Evolutionary conservation across 2,113 vertebrate species (phyloP).

Genomic region (Catharus minimus): DNA sequence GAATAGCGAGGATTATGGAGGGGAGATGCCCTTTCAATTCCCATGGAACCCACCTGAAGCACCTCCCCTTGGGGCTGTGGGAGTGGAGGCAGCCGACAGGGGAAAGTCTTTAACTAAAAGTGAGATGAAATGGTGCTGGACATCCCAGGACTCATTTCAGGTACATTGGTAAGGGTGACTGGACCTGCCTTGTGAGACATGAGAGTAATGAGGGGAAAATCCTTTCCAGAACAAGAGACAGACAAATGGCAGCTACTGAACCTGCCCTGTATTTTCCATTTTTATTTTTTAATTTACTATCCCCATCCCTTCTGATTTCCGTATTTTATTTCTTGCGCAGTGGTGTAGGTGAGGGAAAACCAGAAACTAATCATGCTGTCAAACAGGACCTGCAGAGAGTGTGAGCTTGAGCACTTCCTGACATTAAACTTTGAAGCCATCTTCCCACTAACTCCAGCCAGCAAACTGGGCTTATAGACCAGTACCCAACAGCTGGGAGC

Average conservation of each 20-base stretch:
- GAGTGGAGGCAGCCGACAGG: accelerated
- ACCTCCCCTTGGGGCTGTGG: neutral
- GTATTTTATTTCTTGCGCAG: neutral
- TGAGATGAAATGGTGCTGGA: neutral
- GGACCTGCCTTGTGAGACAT: neutral
- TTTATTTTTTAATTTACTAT: neutral
- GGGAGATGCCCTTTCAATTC: neutral
- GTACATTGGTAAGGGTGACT: accelerated
- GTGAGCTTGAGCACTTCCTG: neutral
- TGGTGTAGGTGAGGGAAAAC: neutral
- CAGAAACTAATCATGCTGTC: accelerated
- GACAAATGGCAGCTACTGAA: neutral
- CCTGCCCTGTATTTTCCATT: neutral
- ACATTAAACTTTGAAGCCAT: neutral
- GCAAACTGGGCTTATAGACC: neutral
- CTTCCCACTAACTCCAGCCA: neutral
- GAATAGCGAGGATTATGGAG: neutral
- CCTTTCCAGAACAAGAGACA: neutral
- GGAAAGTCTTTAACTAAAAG: neutral
- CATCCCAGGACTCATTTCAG: neutral
- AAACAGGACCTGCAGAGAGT: neutral
- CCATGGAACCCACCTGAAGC: neutral
- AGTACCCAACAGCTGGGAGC: neutral
- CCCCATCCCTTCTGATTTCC: neutral
- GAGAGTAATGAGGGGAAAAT: neutral